Conservation (phyloP, 2,113 vertebrate species). For the Apus apus region DNA sequence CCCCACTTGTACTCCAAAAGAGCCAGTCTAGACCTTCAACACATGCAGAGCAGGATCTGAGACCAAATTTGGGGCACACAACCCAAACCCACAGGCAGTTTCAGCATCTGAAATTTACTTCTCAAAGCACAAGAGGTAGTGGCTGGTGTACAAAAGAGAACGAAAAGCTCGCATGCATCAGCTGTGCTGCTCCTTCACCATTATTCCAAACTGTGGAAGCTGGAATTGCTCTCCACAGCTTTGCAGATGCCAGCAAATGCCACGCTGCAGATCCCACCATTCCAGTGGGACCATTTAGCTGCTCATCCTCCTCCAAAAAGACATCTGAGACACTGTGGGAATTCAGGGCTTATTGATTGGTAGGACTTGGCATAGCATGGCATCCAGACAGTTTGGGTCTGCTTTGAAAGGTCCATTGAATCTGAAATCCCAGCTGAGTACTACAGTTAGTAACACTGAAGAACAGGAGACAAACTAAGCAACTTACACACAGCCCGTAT, state of each 20-base stretch:
- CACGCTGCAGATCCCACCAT: neutral
- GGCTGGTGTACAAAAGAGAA: neutral
- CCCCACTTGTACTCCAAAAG: neutral
- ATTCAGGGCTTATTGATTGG: neutral
- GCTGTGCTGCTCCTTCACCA: neutral
- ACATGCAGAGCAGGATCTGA: fast-evolving
- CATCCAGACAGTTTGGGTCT: neutral
- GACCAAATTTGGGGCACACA: neutral
- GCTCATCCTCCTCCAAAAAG: neutral
- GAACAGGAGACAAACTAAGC: neutral
- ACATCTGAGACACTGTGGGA: neutral
- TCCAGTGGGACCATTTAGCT: neutral
- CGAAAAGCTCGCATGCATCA: neutral
- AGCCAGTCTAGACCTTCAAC: neutral
- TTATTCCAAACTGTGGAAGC: neutral
- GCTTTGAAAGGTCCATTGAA: neutral
- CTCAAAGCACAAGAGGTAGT: neutral
- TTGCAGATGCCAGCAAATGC: neutral
- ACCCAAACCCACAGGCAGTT: neutral
- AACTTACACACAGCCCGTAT: neutral
- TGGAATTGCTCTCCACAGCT: neutral
- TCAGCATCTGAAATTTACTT: neutral
- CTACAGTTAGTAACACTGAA: neutral
- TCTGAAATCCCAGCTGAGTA: neutral
- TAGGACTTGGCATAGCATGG: neutral